Evolutionary conservation across 2,797 vertebrate species (phyloP).

Genomic region (Alosa sapidissima): DNA sequence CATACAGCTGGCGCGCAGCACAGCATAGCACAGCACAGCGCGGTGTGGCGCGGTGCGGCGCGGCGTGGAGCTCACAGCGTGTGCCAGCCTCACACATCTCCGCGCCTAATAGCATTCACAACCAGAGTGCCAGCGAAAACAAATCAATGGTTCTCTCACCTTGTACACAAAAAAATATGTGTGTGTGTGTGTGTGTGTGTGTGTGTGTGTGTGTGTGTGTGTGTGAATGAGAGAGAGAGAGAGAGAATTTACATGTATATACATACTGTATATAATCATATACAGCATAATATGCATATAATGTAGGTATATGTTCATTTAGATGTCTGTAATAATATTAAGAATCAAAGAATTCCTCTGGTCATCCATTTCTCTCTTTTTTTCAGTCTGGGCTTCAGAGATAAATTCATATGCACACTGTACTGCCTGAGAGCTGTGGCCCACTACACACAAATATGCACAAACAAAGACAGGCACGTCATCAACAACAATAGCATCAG

Average conservation of each 20-base stretch:
- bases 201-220: background rate
- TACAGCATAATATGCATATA: too few relatives aligned
- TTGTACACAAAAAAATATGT: background rate
- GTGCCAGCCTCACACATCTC: slow-evolving; percentile 13
- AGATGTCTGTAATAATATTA: too few relatives aligned
- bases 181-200: background rate
- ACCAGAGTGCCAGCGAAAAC: background rate
- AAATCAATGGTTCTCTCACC: slow-evolving; percentile 14
- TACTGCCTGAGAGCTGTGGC: background rate
- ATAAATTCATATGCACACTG: background rate
- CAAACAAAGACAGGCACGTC: background rate
- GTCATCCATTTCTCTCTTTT: background rate
- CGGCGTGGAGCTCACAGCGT: background rate
- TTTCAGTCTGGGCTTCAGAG: background rate
- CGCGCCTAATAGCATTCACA: slow-evolving; percentile 2
- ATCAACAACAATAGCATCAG: background rate
- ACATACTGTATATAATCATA: too few relatives aligned
- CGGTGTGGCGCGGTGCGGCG: background rate
- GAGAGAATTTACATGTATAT: too few relatives aligned
- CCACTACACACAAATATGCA: background rate
- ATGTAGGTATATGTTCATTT: too few relatives aligned
- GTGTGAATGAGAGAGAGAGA: background rate
- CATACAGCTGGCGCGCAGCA: background rate
- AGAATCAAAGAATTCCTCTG: background rate
- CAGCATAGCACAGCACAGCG: too few relatives aligned